Percentiles rank a stretch among this genome's conserved stretches.
Conservation (phyloP, 2,797 vertebrate species). For the Yasuhikotakia modesta region DNA sequence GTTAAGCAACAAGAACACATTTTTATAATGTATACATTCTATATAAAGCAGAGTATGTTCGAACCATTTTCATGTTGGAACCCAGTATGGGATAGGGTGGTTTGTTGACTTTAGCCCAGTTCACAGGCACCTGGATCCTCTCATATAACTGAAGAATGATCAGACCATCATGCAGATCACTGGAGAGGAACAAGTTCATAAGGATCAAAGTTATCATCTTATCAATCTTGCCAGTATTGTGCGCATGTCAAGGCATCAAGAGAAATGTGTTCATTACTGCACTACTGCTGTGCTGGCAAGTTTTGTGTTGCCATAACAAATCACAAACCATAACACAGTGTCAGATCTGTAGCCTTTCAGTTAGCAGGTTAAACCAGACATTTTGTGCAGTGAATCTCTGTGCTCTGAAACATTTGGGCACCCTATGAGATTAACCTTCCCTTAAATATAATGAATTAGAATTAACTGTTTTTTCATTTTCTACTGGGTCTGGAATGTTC, state of each 20-base stretch:
- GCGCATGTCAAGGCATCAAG: background rate
- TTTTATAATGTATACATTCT: background rate
- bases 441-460: too few relatives aligned
- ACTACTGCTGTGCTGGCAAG: background rate
- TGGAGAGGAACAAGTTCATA: constrained; percentile 60
- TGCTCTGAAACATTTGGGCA: background rate
- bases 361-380: background rate
- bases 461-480: background rate
- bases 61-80: constrained; percentile 92
- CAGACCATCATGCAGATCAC: constrained; percentile 87
- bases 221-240: background rate
- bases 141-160: constrained; percentile 94
- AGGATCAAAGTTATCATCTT: background rate
- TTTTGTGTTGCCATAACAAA: background rate
- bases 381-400: background rate
- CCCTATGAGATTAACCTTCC: too few relatives aligned
- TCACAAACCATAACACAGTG: background rate
- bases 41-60: background rate
- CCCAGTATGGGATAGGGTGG: constrained; percentile 87
- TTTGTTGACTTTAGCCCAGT: constrained; percentile 89
- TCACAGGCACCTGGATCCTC: constrained; percentile 83
- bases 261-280: background rate
- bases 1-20: too few relatives aligned
- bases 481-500: background rate
- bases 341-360: background rate